phyloP scores from a whole-genome alignment of 2,888 invertebrate genomes.

The Polydrusus tereticollis region DNA sequence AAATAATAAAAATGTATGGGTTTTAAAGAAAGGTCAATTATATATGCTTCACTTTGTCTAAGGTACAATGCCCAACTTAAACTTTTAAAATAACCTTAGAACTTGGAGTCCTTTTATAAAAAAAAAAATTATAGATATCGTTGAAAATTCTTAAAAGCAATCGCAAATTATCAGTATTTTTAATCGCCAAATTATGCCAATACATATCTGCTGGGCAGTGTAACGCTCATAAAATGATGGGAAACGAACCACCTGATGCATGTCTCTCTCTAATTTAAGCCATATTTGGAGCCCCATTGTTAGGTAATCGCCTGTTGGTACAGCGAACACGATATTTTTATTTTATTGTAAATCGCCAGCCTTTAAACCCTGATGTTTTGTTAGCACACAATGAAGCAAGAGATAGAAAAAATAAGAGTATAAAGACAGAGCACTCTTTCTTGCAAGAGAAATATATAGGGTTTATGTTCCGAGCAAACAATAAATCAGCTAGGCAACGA shows the following conservation, averaged over 20 bases:
- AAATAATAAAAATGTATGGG: not conserved
- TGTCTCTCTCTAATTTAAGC: not conserved
- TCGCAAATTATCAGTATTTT: not conserved
- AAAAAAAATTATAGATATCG: too few species aligned
- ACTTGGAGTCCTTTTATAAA: too few species aligned
- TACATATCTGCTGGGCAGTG: not conserved
- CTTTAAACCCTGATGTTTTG: constrained; percentile 7
- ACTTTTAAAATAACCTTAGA: too few species aligned
- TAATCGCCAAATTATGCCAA: too few species aligned
- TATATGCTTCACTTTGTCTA: not conserved
- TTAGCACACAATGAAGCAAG: constrained; percentile 5
- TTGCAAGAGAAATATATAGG: too few species aligned
- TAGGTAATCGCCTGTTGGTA: constrained; percentile 9
- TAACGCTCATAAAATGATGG: not conserved
- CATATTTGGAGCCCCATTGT: constrained; percentile 1
- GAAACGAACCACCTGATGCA: constrained; percentile 16
- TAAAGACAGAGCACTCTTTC: not conserved
- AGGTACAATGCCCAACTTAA: not conserved
- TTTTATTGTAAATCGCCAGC: constrained; percentile 28
- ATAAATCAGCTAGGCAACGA: too few species aligned
- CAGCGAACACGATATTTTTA: constrained; percentile 14
- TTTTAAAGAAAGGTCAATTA: not conserved
- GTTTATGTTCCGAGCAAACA: too few species aligned
- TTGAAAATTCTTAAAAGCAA: not conserved
- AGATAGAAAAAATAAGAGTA: not conserved